A percentile compares a stretch with the other conserved stretches of the same genome.
Evolutionary conservation across 2,797 vertebrate genomes (phyloP).

Genomic region (Tolypeutes matacus): DNA sequence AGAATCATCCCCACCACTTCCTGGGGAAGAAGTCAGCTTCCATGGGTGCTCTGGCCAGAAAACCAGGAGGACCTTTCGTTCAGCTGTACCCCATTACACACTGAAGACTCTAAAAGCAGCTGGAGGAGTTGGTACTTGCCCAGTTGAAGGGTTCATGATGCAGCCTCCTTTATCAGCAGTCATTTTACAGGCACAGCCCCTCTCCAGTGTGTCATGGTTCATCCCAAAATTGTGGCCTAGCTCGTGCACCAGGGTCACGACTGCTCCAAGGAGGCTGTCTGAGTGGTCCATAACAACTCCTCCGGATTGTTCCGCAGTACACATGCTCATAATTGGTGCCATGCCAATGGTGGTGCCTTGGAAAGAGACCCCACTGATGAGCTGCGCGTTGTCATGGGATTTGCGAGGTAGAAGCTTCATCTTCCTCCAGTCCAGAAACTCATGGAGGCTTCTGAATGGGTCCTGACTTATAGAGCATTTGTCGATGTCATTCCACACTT

Average conservation of each 20-base stretch:
- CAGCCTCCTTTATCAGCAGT: slow-evolving; percentile 95
- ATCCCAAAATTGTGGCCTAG: slow-evolving; percentile 99
- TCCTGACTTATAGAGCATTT: slow-evolving; percentile 97
- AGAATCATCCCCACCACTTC: background rate
- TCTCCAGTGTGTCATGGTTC: slow-evolving; percentile 97
- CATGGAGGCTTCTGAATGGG: slow-evolving; percentile 96
- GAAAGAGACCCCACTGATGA: slow-evolving; percentile 98
- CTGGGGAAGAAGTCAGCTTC: background rate
- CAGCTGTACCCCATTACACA: background rate
- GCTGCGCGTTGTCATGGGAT: slow-evolving; percentile 98
- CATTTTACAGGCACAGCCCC: slow-evolving; percentile 94
- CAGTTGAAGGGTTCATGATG: slow-evolving; percentile 99
- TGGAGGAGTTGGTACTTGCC: slow-evolving; percentile 89
- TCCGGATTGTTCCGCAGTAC: slow-evolving; percentile 97
- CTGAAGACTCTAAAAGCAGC: fast-evolving
- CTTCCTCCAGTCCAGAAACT: slow-evolving; percentile 99
- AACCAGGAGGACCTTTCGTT: background rate
- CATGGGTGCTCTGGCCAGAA: background rate
- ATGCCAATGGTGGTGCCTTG: slow-evolving; percentile 99
- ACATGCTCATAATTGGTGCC: slow-evolving; percentile 99
- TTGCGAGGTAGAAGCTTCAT: slow-evolving; percentile 95
- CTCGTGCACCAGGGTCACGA: slow-evolving; percentile 97
- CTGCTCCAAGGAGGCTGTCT: slow-evolving; percentile 96
- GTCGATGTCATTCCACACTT: slow-evolving; percentile 97
- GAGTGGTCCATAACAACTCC: slow-evolving; percentile 99